Percentiles rank a stretch among this genome's conserved stretches.
Conservation (phyloP, 2,113 vertebrate species). For the Tupaia chinensis region DNA sequence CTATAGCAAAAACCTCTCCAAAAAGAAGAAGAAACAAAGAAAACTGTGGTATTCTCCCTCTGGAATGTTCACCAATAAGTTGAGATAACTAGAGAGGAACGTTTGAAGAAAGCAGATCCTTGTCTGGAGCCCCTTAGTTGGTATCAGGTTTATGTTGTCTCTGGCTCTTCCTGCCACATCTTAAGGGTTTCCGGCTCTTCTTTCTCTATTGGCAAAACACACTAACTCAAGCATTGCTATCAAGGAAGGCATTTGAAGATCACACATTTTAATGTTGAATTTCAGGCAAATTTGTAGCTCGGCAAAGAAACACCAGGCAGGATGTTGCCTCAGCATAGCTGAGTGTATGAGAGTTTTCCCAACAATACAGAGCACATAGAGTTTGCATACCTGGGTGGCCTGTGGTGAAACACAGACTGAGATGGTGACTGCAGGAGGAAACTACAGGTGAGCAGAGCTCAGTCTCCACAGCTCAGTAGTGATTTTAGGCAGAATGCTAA, state of each 20-base stretch:
- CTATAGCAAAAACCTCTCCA: too few relatives aligned
- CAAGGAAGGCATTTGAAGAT: background rate
- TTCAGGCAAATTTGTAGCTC: background rate
- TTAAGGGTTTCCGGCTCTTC: fast-evolving
- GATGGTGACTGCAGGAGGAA: background rate
- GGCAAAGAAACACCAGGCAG: background rate
- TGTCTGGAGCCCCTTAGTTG: background rate
- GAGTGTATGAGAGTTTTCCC: background rate
- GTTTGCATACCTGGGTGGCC: background rate
- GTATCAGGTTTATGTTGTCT: background rate
- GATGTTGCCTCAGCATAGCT: background rate
- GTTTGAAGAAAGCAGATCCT: background rate
- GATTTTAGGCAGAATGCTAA: background rate
- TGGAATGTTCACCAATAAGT: background rate
- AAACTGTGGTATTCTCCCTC: background rate
- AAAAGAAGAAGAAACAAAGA: too few relatives aligned
- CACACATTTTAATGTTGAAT: background rate
- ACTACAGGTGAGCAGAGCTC: background rate
- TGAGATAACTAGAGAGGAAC: background rate
- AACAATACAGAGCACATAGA: background rate
- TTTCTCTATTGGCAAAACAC: background rate
- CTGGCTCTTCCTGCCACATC: background rate
- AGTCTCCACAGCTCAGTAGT: background rate
- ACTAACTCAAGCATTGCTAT: background rate
- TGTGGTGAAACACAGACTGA: background rate